Base-by-base conservation (phyloP, 2,888 invertebrate genomes). In the Drosophila basisetae region DNA sequence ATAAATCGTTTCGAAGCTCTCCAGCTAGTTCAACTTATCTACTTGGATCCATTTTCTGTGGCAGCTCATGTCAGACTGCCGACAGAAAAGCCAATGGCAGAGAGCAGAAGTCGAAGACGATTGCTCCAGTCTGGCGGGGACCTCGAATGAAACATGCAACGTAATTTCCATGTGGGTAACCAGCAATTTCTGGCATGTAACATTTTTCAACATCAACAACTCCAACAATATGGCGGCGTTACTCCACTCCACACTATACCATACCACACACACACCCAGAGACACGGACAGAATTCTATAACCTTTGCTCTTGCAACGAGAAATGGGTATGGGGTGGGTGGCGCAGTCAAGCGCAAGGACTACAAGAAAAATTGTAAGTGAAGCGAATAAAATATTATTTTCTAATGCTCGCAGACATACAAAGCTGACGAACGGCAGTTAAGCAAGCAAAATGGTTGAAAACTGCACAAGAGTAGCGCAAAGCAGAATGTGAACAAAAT, bases 91-190 rank as follows among this genome's bases (percentile, higher is more conserved):
- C n/a, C 50, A 65, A 52, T 60, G 55, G 52, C 49, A 68, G 47
- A 54, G 69, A 52, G 69, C 35, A 50, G 58, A 64, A 68, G 68
- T 67, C 62, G 50, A 64, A 70, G 69, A 62, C 50, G 53, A 68
- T 66, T 56, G 66, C 62, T 68, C 53, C 53, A 64, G 60, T 53
- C 50, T 67, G 78, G 49, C 43, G 68, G 78, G 55, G 68, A 71
- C 71, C 76, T 69, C 83, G 56, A 81, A 81, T 82, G 81, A 89
- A 86, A 90, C 87, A 86, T 88, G 89, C 75, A 82, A 82, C 91
- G 88, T 90, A 90, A 89, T 86, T 90, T 90, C 85, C 91, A 90
- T 91, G 91, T 90, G 91, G 90, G 86, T 91, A 89, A 89, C 88
- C 90, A 90, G 81, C 79, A 89, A 90, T 91, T 90, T 88, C 86